Conservation (phyloP, 2,113 vertebrate species). For the Vidua chalybeata region DNA sequence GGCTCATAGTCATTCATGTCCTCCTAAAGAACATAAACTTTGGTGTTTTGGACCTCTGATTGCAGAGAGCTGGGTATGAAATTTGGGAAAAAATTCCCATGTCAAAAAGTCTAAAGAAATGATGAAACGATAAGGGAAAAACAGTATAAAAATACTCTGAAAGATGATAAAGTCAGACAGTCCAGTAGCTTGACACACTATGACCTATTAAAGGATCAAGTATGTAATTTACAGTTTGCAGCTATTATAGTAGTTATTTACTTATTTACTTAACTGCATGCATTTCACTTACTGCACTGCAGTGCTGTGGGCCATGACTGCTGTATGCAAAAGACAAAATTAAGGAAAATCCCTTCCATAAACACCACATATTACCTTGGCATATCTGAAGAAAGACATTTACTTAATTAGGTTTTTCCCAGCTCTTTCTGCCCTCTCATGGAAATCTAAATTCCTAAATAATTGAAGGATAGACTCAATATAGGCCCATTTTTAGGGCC, state of each 20-base stretch:
- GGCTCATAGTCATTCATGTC: not conserved
- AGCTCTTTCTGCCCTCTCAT: not conserved
- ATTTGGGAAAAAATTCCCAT: not conserved
- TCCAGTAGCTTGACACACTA: not conserved
- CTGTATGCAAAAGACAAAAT: not conserved
- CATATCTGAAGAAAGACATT: not conserved
- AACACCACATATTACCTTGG: not conserved
- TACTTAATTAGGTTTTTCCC: not conserved
- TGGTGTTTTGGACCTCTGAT: not conserved
- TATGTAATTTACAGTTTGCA: not conserved
- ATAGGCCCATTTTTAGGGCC: not conserved
- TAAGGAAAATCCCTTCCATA: not conserved
- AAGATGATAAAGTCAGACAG: not conserved
- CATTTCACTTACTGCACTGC: not conserved
- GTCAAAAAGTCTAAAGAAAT: not conserved
- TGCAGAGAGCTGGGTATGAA: not conserved
- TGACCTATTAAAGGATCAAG: not conserved
- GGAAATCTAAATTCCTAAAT: not conserved
- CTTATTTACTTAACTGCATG: not conserved
- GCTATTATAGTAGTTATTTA: not conserved
- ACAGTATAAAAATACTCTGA: not conserved
- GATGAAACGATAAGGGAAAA: not conserved
- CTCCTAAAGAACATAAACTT: not conserved
- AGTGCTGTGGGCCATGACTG: not conserved
- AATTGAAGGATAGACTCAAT: not conserved